Percentiles rank a stretch among this genome's conserved stretches.
phyloP scores from a whole-genome alignment of 2,113 vertebrate species.

The Willisornis vidua region DNA sequence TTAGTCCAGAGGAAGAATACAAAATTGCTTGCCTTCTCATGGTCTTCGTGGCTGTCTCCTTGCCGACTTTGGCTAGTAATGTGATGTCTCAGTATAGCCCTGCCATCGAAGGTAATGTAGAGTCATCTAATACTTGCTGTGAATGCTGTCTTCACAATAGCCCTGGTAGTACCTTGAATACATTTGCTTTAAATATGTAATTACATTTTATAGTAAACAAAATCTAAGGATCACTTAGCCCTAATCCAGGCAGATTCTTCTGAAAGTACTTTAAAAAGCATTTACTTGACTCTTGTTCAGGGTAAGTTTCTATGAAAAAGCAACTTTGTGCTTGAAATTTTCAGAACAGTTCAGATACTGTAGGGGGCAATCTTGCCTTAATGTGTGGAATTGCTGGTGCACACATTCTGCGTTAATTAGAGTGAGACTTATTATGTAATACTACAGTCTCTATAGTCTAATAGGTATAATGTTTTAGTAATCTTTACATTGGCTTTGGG shows the following conservation, averaged over 20 bases:
- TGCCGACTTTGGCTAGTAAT: constrained; percentile 95
- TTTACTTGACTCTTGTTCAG: neutral
- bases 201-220: neutral
- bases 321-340: neutral
- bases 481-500: neutral
- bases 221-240: neutral
- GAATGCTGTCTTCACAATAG: neutral
- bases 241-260: neutral
- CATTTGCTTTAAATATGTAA: neutral
- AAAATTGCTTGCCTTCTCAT: constrained; percentile 99
- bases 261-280: neutral
- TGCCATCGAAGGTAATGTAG: constrained; percentile 91
- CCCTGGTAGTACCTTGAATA: neutral
- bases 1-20: constrained; percentile 98
- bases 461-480: neutral
- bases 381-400: neutral
- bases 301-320: neutral
- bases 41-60: constrained; percentile 97
- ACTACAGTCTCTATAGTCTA: neutral
- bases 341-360: neutral
- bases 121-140: neutral
- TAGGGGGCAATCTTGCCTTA: neutral
- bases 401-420: neutral
- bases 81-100: constrained; percentile 99
- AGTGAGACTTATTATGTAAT: neutral